Evolutionary conservation across 2,113 vertebrate genomes (phyloP).

Genomic region (Litocranius walleri): DNA sequence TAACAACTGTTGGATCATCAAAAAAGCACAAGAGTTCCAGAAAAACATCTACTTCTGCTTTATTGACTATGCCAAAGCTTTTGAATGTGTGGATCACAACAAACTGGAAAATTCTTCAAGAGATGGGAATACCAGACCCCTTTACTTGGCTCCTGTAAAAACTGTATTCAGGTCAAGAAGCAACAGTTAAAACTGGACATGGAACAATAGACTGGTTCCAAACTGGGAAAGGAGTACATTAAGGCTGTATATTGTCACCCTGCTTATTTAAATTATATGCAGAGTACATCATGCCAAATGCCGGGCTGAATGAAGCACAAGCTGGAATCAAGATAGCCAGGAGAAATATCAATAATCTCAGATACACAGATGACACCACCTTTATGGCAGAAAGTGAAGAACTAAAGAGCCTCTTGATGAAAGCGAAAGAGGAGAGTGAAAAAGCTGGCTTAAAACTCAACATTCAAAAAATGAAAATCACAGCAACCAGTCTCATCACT

Average conservation of each 20-base stretch:
- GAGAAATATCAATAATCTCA: neutral
- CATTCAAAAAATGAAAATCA: neutral
- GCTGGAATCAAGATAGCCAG: neutral
- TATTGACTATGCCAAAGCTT: neutral
- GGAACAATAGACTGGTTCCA: neutral
- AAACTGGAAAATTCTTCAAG: neutral
- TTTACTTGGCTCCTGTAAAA: neutral
- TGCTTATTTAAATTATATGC: neutral
- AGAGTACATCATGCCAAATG: neutral
- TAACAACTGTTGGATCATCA: neutral
- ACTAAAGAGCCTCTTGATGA: neutral
- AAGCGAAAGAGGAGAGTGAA: neutral
- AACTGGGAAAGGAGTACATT: neutral
- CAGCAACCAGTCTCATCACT: neutral
- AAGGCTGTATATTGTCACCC: neutral
- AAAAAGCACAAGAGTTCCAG: neutral
- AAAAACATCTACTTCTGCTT: neutral
- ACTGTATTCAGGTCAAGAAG: neutral
- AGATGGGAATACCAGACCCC: neutral
- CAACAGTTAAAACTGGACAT: neutral
- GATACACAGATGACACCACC: neutral
- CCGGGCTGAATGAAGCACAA: accelerated
- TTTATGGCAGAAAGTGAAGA: neutral
- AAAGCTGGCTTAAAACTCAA: neutral
- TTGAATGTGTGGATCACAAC: neutral